phyloP scores from a whole-genome alignment of 2,888 invertebrate species.

The Trisateles emortualis region DNA sequence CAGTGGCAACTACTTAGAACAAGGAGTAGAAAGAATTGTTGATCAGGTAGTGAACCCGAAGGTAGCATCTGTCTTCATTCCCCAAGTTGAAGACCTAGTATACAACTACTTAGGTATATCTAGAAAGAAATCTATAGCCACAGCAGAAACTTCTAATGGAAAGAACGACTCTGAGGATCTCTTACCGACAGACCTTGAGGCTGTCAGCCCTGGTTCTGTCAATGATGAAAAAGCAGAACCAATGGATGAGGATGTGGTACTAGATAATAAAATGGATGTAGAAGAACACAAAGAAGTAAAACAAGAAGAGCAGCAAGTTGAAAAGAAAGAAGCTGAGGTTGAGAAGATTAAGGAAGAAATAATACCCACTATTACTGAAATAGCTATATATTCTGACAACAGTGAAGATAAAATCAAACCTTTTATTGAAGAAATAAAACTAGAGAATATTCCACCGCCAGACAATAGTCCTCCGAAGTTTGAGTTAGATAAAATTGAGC shows the following conservation, averaged over 20 bases:
- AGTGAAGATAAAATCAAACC: slow-evolving; percentile 71
- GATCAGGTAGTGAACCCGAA: slow-evolving; percentile 98
- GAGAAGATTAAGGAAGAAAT: slow-evolving; percentile 16
- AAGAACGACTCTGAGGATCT: slow-evolving; percentile 81
- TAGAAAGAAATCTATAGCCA: slow-evolving; percentile 84
- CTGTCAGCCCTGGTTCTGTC: slow-evolving; percentile 93
- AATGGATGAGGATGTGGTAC: slow-evolving; percentile 61
- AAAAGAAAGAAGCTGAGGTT: slow-evolving; percentile 77
- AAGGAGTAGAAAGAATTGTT: slow-evolving; percentile 97
- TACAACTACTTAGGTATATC: slow-evolving; percentile 95
- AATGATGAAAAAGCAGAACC: slow-evolving; percentile 76
- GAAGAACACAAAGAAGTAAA: slow-evolving; percentile 58
- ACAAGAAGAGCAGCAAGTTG: slow-evolving; percentile 42
- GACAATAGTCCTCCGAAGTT: slow-evolving; percentile 80
- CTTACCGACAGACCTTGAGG: slow-evolving; percentile 92
- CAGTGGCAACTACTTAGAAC: slow-evolving; percentile 95
- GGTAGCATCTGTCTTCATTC: slow-evolving; percentile 94
- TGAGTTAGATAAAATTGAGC: slow-evolving; percentile 58
- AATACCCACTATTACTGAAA: slow-evolving; percentile 79
- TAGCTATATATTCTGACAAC: slow-evolving; percentile 63
- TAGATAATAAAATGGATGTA: slow-evolving; percentile 57
- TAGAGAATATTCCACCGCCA: slow-evolving; percentile 59
- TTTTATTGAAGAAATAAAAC: slow-evolving; percentile 71
- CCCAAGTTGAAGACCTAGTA: slow-evolving; percentile 96
- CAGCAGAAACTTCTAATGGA: slow-evolving; percentile 69